A percentile compares a stretch with the other conserved stretches of the same genome.
Evolutionary conservation across 2,888 invertebrate genomes (phyloP).

Genomic region (Lampropteryx suffumata): DNA sequence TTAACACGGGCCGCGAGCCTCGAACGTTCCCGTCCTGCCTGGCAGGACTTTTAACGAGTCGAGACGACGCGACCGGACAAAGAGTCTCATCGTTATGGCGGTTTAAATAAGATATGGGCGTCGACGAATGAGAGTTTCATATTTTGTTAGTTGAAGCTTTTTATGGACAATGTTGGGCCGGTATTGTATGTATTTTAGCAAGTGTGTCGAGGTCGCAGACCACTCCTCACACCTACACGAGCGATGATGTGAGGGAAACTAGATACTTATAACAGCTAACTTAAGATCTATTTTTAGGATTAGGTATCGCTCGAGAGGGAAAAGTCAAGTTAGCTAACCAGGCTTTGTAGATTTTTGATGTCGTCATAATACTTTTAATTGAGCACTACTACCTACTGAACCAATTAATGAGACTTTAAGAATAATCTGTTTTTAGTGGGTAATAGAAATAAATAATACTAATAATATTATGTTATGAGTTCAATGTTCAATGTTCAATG

Average conservation of each 20-base stretch:
- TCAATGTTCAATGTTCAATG: no score
- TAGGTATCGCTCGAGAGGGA: constrained; percentile 6
- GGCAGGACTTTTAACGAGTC: constrained; percentile 61
- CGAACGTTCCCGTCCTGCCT: constrained; percentile 63
- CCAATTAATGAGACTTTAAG: no score
- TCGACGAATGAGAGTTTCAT: constrained; percentile 8
- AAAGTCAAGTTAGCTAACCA: constrained; percentile 7
- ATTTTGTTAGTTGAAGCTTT: constrained; percentile 19
- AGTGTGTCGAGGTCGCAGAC: constrained; percentile 57
- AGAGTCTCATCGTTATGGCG: constrained; percentile 40
- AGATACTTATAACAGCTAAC: constrained; percentile 21
- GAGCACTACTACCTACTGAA: no score
- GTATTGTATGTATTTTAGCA: constrained; percentile 41
- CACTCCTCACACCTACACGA: constrained; percentile 46
- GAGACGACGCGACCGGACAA: constrained; percentile 50
- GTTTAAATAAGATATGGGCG: constrained; percentile 31
- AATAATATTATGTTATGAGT: no score
- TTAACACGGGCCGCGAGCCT: constrained; percentile 57
- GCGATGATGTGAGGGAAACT: constrained; percentile 35
- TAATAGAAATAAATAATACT: no score
- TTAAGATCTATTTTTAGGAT: constrained; percentile 37
- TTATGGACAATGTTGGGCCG: constrained; percentile 33
- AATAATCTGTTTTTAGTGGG: no score
- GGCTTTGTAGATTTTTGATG: neutral
- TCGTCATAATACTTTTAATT: no score